These are phyloP conservation scores for Podarcis lilfordi DNA, from an alignment of 2,797 vertebrate species.

Conservation along the genomic window DNA sequence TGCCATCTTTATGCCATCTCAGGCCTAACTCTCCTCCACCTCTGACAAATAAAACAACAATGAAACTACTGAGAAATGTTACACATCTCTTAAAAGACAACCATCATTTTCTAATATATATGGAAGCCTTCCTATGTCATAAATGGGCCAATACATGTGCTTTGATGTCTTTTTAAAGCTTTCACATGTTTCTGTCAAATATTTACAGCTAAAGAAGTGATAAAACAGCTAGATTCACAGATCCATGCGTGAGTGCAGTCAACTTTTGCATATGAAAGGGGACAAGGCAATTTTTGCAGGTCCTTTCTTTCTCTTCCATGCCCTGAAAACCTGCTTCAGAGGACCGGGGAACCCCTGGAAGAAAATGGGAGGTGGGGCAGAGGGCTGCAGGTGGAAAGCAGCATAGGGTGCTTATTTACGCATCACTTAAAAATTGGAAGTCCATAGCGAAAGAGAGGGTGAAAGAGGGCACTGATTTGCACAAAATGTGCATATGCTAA, in stretches of 20 bases:
- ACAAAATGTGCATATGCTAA: background rate
- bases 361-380: background rate
- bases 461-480: background rate
- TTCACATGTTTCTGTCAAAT: background rate
- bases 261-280: background rate
- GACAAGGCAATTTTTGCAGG: background rate
- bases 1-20: slow-evolving; percentile 87
- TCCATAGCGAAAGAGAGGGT: background rate
- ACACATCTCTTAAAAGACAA: background rate
- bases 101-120: background rate
- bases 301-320: background rate
- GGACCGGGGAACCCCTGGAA: background rate
- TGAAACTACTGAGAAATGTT: slow-evolving; percentile 12
- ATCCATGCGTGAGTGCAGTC: no score
- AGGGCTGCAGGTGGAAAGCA: background rate
- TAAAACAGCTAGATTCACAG: background rate
- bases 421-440: background rate
- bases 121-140: background rate
- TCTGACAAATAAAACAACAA: slow-evolving; percentile 70
- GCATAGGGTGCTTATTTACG: background rate
- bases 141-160: background rate
- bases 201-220: background rate
- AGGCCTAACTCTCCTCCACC: slow-evolving; percentile 91
- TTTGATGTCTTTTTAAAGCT: background rate
- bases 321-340: background rate